Conservation (phyloP, 2,113 vertebrate genomes). For the Ahaetulla prasina region DNA sequence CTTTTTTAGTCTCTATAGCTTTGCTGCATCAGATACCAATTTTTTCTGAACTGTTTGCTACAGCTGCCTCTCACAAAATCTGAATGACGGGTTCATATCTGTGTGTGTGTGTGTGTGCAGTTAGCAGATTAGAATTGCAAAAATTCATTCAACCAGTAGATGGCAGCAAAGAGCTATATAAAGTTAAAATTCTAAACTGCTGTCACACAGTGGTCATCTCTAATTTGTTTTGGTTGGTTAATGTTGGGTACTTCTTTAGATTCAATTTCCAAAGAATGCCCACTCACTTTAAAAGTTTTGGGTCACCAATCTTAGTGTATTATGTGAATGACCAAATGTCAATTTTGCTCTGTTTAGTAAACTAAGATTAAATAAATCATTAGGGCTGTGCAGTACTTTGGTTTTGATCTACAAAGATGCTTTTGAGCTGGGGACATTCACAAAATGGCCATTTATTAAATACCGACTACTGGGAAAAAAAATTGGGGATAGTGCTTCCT, state of each 20-base stretch:
- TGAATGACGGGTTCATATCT: background rate
- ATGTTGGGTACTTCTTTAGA: background rate
- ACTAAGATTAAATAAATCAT: background rate
- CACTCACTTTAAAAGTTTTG: background rate
- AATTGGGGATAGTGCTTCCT: background rate
- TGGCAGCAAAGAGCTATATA: background rate
- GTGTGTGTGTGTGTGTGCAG: background rate
- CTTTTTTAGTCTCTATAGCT: background rate
- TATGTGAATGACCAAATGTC: background rate
- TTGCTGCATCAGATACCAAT: background rate
- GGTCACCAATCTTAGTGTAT: background rate
- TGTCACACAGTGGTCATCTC: background rate
- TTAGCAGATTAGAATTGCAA: background rate
- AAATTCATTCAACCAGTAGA: background rate
- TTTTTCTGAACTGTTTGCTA: background rate
- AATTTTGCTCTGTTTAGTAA: background rate
- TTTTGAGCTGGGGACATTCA: background rate
- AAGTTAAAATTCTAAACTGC: background rate
- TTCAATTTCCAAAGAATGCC: background rate
- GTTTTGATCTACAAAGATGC: background rate
- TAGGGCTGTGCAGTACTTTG: background rate
- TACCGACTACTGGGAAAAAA: background rate
- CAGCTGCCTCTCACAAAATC: background rate
- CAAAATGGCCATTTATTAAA: background rate
- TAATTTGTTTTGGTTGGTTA: background rate